Evolutionary conservation across 1,140 invertebrate species (phyloP).

Genomic region (Lanistes nyassanus): DNA sequence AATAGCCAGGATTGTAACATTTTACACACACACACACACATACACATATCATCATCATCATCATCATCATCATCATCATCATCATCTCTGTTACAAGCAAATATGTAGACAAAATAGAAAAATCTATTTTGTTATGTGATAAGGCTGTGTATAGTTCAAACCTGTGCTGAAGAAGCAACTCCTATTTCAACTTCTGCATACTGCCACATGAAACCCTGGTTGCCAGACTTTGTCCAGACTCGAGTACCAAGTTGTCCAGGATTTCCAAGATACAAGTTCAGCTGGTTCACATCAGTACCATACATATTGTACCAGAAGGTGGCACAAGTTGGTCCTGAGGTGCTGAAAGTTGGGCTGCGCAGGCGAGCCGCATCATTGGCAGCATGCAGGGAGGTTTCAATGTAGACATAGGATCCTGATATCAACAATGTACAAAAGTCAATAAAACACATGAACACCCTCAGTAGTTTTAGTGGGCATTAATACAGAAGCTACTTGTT

Average conservation of each 20-base stretch:
- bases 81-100: no score
- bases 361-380: conserved; percentile 35
- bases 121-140: no score
- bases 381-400: conserved; percentile 31
- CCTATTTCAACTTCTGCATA: conserved; percentile 26
- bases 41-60: neutral
- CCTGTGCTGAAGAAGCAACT: conserved; percentile 1
- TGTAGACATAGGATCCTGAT: conserved; percentile 42
- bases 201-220: conserved; percentile 44
- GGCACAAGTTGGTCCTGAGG: conserved; percentile 35
- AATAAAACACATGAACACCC: no score
- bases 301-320: conserved; percentile 61
- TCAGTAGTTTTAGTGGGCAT: no score
- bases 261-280: conserved; percentile 55
- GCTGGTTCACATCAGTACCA: conserved; percentile 44
- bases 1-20: neutral
- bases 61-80: neutral
- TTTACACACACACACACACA: neutral
- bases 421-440: neutral
- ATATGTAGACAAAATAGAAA: no score
- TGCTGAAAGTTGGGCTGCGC: conserved; percentile 30
- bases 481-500: neutral
- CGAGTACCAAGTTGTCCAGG: neutral
- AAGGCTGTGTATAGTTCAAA: neutral
- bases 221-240: conserved; percentile 41